These are phyloP conservation scores for Leptopilina boulardi DNA, from an alignment of 1,140 invertebrate species.

Conservation along the genomic window DNA sequence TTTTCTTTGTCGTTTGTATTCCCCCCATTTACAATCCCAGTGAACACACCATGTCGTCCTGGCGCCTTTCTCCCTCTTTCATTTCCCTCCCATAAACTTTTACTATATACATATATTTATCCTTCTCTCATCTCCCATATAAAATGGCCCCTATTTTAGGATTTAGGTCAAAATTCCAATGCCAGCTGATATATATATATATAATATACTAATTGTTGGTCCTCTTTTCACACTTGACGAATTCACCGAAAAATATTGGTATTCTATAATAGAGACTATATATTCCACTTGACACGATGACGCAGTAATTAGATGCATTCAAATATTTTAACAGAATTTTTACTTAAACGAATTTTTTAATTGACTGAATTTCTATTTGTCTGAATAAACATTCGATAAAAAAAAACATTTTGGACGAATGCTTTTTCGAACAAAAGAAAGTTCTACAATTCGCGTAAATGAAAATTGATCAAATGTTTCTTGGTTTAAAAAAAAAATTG, in stretches of 20 bases:
- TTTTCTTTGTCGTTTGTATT: slow-evolving; percentile 46
- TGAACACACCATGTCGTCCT: slow-evolving; percentile 19
- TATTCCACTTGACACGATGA: background rate
- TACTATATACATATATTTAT: background rate
- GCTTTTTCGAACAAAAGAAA: no score
- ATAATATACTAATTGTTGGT: slow-evolving; percentile 25
- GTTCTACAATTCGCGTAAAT: no score
- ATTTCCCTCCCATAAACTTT: background rate
- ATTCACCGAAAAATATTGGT: slow-evolving; percentile 4
- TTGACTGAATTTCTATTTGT: no score
- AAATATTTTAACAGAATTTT: background rate
- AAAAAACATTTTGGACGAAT: no score
- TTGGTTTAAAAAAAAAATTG: no score
- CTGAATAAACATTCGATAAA: no score
- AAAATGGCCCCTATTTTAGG: slow-evolving; percentile 23
- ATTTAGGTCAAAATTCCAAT: slow-evolving; percentile 29
- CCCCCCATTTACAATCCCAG: slow-evolving; percentile 1
- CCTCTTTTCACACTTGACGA: background rate
- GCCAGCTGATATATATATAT: slow-evolving; percentile 27
- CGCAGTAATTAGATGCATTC: background rate
- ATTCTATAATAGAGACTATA: background rate
- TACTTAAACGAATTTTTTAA: no score
- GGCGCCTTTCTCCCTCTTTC: slow-evolving; percentile 2
- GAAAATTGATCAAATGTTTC: no score
- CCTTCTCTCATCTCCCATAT: background rate